Evolutionary conservation across 2,797 vertebrate species (phyloP).

Genomic region (Macropus fuliginosus): DNA sequence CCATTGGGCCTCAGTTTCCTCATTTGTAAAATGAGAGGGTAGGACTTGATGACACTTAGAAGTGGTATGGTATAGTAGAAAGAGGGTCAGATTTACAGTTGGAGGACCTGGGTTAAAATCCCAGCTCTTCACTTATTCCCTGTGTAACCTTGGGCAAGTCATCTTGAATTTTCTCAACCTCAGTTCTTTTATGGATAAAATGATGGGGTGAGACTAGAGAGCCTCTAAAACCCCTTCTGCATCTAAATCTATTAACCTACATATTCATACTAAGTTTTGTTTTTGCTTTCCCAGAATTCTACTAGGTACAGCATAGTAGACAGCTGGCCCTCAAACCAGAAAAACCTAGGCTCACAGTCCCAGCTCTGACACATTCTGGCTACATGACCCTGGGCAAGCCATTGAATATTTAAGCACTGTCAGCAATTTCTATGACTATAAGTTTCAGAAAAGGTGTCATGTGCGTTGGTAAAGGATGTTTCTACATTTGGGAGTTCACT

Average conservation of each 20-base stretch:
- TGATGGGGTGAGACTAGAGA: neutral
- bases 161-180: neutral
- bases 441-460: neutral
- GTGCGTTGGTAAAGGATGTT: neutral
- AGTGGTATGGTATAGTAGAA: neutral
- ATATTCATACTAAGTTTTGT: neutral
- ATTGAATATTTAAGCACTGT: neutral
- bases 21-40: neutral
- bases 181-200: neutral
- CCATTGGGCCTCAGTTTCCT: neutral
- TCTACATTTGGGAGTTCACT: neutral
- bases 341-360: neutral
- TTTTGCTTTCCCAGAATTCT: neutral
- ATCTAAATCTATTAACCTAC: neutral
- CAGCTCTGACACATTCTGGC: neutral
- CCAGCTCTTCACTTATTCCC: neutral
- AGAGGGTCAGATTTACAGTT: neutral
- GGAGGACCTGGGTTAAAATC: neutral
- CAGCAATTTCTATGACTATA: neutral
- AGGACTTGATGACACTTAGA: neutral
- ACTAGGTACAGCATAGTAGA: neutral
- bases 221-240: neutral
- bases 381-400: neutral
- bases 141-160: neutral
- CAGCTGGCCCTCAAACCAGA: neutral